Evolutionary conservation across 1,140 invertebrate genomes (phyloP).

Genomic region (Spodoptera frugiperda): DNA sequence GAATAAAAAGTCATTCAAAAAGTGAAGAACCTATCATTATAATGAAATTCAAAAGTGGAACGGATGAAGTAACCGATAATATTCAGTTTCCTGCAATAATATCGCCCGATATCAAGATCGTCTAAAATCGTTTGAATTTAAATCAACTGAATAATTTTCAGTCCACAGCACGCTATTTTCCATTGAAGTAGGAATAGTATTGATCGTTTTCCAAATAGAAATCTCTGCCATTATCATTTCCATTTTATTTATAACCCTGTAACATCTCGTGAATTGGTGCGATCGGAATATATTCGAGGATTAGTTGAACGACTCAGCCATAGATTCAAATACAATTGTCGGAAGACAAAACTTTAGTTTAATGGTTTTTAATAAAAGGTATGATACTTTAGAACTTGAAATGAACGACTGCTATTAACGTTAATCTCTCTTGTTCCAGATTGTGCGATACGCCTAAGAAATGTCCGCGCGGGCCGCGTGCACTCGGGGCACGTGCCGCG

Average conservation of each 20-base stretch:
- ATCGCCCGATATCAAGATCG: constrained; percentile 3
- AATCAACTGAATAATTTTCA: not conserved
- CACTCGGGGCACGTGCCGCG: constrained; percentile 78
- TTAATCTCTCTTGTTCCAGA: constrained; percentile 73
- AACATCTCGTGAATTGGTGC: not conserved
- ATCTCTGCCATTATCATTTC: not conserved
- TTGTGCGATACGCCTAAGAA: constrained; percentile 76
- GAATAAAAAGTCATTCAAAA: too few relatives aligned
- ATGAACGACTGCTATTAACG: too few relatives aligned
- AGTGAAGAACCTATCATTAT: too few relatives aligned
- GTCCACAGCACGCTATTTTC: not conserved
- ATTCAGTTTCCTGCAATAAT: too few relatives aligned
- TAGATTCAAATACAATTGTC: not conserved
- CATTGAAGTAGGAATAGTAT: not conserved
- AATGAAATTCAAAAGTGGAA: too few relatives aligned
- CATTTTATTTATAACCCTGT: not conserved
- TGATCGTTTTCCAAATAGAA: constrained; percentile 16
- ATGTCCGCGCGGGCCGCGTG: constrained; percentile 65
- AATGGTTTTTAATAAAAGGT: too few relatives aligned
- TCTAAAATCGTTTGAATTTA: constrained; percentile 7
- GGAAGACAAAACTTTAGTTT: too few relatives aligned
- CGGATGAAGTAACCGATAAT: too few relatives aligned
- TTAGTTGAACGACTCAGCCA: not conserved
- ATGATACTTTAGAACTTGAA: too few relatives aligned
- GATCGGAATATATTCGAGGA: not conserved